Base-by-base conservation (phyloP, 2,888 invertebrate genomes). In the Synanthedon tipuliformis region DNA sequence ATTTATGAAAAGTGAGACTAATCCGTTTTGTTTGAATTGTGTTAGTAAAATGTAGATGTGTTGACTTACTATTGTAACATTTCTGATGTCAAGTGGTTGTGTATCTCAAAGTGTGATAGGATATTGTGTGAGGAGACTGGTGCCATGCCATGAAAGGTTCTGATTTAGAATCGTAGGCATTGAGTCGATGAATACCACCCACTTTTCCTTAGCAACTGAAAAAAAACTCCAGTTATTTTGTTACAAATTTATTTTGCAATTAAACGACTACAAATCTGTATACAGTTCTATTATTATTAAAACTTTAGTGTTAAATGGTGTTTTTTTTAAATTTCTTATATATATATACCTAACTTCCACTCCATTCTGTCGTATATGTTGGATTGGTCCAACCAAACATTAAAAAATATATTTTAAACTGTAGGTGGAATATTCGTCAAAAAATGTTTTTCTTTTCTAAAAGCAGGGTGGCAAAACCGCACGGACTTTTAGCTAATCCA, bases 131-230 rank as follows among this genome's bases (percentile, higher is more conserved):
- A 82, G 81, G 86, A 34, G 34, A 85, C 86, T 83, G 80, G 86
- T 87, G 87, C 86, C 87, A 87, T 86, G 87, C 84, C 85, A 70
- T 86, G 87, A 86, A 86, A 85, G 85, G 85, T 86, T 86, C 87
- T 85, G 78, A 74, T 76, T 77, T 84, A 84, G 85, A 86, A 87
- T 86, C 85, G 70, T 79, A 75, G 86, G 85, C 86, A 85, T 86
- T 68, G 73, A 81, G 80, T 84, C 81, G 73, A 81, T 83, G 82
- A 78, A 81, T 87, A 85, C 86, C 86, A 87, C 86, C 87, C 87
- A 86, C 86, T 86, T 81, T 84, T 85, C 82, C 81, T 81, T 79
- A 75, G 78, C 73, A 71, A 76, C 72, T 68, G 71, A 72, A 77
- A 78, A 79, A 75, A 69, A 69, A 71, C 72, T 71, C 51, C 69